A percentile compares a stretch with the other conserved stretches of the same genome.
Conservation (phyloP, 1,140 invertebrate species). For the Nylanderia fulva region DNA sequence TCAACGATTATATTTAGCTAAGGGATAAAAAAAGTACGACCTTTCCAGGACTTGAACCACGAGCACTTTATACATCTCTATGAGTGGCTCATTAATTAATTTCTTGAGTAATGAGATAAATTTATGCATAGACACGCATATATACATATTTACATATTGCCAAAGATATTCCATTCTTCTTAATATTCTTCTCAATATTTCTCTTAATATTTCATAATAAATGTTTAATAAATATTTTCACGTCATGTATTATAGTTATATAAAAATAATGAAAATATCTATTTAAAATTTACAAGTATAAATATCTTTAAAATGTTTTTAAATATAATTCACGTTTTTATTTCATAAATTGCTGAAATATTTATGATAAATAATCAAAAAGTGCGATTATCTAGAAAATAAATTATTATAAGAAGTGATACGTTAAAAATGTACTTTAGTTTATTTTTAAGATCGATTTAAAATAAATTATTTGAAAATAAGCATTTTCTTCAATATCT, state of each 20-base stretch:
- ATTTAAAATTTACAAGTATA: not conserved
- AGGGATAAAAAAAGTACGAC: conserved; percentile 50
- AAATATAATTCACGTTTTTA: not conserved
- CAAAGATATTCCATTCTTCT: not conserved
- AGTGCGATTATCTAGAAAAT: not conserved
- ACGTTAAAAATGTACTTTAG: not conserved
- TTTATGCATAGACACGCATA: not conserved
- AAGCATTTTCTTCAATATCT: not conserved
- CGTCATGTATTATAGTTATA: not conserved
- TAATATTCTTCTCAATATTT: conserved; percentile 19
- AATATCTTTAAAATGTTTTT: not conserved
- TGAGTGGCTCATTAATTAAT: conserved; percentile 34
- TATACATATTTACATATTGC: not conserved
- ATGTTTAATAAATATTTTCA: not conserved
- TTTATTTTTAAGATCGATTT: not conserved
- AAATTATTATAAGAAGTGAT: conserved; percentile 1
- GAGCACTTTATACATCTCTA: conserved; percentile 19
- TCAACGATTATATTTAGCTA: conserved; percentile 48
- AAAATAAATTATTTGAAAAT: conserved; percentile 29
- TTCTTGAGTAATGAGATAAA: conserved; percentile 46
- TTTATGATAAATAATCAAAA: conserved; percentile 12
- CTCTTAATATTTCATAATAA: conserved; percentile 30
- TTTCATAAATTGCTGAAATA: not conserved
- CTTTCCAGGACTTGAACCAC: conserved; percentile 30
- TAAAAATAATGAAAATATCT: not conserved